Conservation (phyloP, 2,113 vertebrate species). For the Mormyrus lacerda region DNA sequence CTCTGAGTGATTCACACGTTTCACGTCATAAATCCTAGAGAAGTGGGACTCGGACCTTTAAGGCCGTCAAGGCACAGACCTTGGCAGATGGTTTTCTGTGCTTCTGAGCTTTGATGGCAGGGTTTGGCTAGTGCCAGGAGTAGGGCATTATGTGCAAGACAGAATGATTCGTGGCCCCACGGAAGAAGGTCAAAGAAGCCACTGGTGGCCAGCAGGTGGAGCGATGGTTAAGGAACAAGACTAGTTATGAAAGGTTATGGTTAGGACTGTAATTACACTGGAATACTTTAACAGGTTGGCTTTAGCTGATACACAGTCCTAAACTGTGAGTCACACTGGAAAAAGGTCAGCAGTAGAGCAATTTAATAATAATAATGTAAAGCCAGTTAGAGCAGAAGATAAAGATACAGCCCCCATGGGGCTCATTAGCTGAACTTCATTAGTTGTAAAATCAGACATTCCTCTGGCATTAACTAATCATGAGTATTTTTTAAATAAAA, state of each 20-base stretch:
- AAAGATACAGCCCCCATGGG: not conserved
- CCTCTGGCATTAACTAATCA: not conserved
- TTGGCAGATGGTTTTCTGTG: not conserved
- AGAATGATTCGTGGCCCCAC: not conserved
- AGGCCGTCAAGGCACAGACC: not conserved
- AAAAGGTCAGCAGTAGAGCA: not conserved
- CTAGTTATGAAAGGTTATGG: not conserved
- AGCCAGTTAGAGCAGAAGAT: not conserved
- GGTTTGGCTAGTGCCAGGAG: not conserved
- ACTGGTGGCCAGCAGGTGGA: not conserved
- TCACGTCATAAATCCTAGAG: not conserved
- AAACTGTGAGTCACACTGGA: not conserved
- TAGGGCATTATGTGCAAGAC: not conserved
- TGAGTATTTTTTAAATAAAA: not conserved
- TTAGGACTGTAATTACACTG: not conserved
- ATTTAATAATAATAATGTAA: not conserved
- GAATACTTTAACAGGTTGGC: not conserved
- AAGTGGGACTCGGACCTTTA: not conserved
- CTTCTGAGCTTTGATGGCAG: not conserved
- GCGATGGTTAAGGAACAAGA: not conserved
- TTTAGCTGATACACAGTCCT: not conserved
- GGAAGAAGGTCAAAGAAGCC: not conserved
- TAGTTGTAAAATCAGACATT: constrained; percentile 3
- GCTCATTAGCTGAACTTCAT: not conserved
- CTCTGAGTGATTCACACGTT: not conserved